Base-by-base conservation (phyloP, 2,797 vertebrate genomes). In the Acanthiza pusilla region DNA sequence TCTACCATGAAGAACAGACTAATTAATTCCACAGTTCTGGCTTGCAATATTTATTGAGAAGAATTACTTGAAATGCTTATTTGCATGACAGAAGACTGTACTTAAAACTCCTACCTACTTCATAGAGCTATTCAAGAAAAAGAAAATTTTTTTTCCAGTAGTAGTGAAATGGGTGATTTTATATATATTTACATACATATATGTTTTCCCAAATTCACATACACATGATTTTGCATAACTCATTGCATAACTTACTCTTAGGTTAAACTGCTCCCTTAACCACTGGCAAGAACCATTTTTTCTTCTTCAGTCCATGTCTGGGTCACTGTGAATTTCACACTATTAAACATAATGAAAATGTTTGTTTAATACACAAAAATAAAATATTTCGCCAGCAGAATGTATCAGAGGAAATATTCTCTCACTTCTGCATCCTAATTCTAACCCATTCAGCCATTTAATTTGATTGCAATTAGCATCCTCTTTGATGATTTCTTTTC, bases 11-110 rank as follows among this genome's bases (percentile, higher is more conserved):
- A 67, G 27, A 85, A 40, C 19, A 68, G 29, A 54, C 27, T 85
- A 93, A 95, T 88, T 89, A 80, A 55, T 83, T 93, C 75, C 76
- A 89, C 19, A 65, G 22, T 71, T 94, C 47, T 92, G 72, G 16
- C 47, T 77, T 80, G 34, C 23, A 92, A 53, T 42, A 62, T 30
- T 30, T n/a, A 77, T 30, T 43, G 34, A 74, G 38, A 63, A 85
- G 11, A 94, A 61, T 42, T 80, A 25, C 17, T 88, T 65, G 29
- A 92, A 74, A 25, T 13, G 8, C 9, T 72, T 82, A 40, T 32
- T 92, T 77, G 57, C 8, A 1, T 80, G 57, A 55, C 50, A 88
- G 40, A 66, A 77, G 51, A 43, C 15, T 63, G 26, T 16, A 38
- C 20, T 85, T 89, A 21, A 79, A 76, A 67, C 4, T 51, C 30